Evolutionary conservation across 1,140 invertebrate species (phyloP), one percentile per base, ranked within the genome.

Genomic region (Coenobita brevimanus): DNA sequence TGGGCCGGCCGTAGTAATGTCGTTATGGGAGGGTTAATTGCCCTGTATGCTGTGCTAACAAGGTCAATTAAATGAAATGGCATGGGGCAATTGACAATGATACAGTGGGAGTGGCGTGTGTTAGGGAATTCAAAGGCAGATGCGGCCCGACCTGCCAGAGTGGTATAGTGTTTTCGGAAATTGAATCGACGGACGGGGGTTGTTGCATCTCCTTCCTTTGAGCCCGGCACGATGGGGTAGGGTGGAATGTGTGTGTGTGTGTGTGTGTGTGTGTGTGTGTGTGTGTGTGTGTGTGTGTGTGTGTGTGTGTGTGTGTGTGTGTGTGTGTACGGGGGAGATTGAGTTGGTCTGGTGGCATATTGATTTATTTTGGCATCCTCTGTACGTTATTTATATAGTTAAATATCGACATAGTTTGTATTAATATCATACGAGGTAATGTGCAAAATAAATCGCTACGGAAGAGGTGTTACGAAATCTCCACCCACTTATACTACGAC

Each of bases 31-130:
- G 62, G 64, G 60, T 76, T 87, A 87, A 87, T 87, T 87, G 84
- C 43, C 84, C 80, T 87, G 84, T 87, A 87, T 87, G 84, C 84
- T 87, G 84, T 87, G 84, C 84, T 87, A 87, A 87, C 84, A 87
- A 87, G 84, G 60, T 87, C 84, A 87, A 87, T 87, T 87, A 87
- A 87, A 87, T 87, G 84, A 87, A 87, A 87, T 87, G 84, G 84
- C 84, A 87, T 87, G 60, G 84, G 84, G 84, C 84, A 87, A 87
- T 87, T 87, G 84, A 81, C 84, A 87, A 87, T 87, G 84, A 87
- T 87, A 87, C 84, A 87, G 84, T 87, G 84, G 78, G 84, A 87
- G 84, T 87, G 84, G 84, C 43, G 43, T 57, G 64, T 87, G 80
- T 87, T 87, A 87, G 76, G 71, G 76, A 71, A 87, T 87, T 87